These are phyloP conservation scores for Schizopygopsis malacanthus DNA, from an alignment of 2,797 vertebrate genomes.

Conservation along the genomic window DNA sequence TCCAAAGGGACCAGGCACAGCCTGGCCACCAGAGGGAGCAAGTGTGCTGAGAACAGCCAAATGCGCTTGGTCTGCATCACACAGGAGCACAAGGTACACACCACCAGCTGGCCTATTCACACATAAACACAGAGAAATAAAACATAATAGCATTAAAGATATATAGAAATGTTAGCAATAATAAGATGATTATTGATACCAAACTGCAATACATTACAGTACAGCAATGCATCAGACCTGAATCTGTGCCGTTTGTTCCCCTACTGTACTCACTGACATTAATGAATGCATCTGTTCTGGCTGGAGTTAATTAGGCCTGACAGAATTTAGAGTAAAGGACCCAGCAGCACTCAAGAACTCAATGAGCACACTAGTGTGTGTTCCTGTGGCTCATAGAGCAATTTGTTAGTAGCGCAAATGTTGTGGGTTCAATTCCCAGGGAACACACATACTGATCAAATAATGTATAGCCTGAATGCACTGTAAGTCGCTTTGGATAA, in stretches of 20 bases:
- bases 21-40: constrained; percentile 95
- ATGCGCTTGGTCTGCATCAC: constrained; percentile 90
- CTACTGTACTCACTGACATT: constrained; percentile 14
- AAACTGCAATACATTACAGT: neutral
- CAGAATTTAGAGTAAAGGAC: constrained; percentile 21
- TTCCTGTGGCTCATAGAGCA: too few relatives aligned
- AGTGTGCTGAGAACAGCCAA: constrained; percentile 98
- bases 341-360: constrained; percentile 15
- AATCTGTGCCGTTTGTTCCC: constrained; percentile 13
- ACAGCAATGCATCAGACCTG: neutral
- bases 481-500: too few relatives aligned
- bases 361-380: neutral
- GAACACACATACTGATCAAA: too few relatives aligned
- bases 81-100: constrained; percentile 63
- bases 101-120: constrained; percentile 29
- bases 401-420: too few relatives aligned
- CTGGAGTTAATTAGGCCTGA: constrained; percentile 29
- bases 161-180: neutral
- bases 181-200: neutral
- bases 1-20: constrained; percentile 96
- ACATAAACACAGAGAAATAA: constrained; percentile 20
- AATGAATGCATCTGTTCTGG: constrained; percentile 46
- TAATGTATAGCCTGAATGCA: too few relatives aligned
- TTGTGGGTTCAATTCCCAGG: too few relatives aligned
- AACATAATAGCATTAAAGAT: neutral